Evolutionary conservation across 2,888 invertebrate species (phyloP), one percentile per base, ranked within the genome.

Genomic region (Metalampra italica): DNA sequence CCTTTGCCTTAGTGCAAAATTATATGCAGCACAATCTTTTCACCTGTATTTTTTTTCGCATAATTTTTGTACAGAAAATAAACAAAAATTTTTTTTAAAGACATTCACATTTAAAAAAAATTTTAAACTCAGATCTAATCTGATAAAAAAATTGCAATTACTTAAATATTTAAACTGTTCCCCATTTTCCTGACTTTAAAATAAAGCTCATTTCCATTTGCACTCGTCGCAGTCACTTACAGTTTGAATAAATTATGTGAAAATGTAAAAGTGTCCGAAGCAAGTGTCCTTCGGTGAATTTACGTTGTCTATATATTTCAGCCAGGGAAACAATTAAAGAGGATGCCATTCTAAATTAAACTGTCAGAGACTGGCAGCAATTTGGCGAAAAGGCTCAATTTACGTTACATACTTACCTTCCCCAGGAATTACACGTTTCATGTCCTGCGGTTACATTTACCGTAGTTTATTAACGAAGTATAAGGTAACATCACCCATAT

Each of bases 311-410:
- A 72, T 78, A 72, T 78, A 77, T 71, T 66, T 64, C 60, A 61
- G 57, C 39, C 52, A 53, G 54, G 52, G 59, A 57, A 62, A 71
- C 78, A 79, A 81, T 83, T 82, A 78, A 75, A 75, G 62, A 63
- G 72, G 65, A 75, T 72, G 70, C 71, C 75, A 66, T 60, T 67
- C 74, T 67, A 77, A 82, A 82, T 83, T 71, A 81, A 82, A 83
- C 71, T 80, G 76, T 70, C 68, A 62, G 69, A 71, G 65, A n/a
- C 57, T 65, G 59, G 58, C 59, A 60, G 62, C 58, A 58, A 68
- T 66, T 68, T 64, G 55, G 53, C 59, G 59, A 56, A 62, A 70
- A 66, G 63, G 63, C 62, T 73, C 60, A 60, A 72, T 75, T 51
- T 51, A 47, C 49, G 45, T 74, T 68, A 67, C 67, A 65, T 70